Conservation (phyloP, 2,888 invertebrate genomes). For the Drosophila dives region DNA sequence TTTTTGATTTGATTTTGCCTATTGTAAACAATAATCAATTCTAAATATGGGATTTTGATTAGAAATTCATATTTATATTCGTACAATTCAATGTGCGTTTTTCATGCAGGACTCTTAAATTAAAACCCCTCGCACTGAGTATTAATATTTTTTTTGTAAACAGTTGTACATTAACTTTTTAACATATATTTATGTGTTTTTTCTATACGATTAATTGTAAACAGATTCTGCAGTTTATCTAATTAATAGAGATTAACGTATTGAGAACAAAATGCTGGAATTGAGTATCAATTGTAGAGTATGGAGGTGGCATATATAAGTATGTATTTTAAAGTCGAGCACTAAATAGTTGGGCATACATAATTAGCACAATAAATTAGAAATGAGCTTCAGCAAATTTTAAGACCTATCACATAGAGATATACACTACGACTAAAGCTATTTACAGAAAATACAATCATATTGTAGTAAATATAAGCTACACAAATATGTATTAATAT, state of each 20-base stretch:
- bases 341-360: conserved; percentile 21
- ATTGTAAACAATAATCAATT: conserved; percentile 21
- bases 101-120: neutral
- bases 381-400: conserved; percentile 66
- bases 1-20: conserved; percentile 20
- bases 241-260: conserved; percentile 16
- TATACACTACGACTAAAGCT: conserved; percentile 60
- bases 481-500: neutral
- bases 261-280: conserved; percentile 6
- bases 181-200: conserved; percentile 26
- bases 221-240: conserved; percentile 16
- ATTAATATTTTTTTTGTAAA: conserved; percentile 7
- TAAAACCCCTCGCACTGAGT: conserved; percentile 13
- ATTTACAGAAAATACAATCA: conserved; percentile 64
- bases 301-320: conserved; percentile 20
- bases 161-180: conserved; percentile 19
- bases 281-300: conserved; percentile 5
- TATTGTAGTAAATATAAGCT: conserved; percentile 32
- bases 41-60: conserved; percentile 13
- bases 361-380: conserved; percentile 46
- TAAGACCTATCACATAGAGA: conserved; percentile 75
- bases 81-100: neutral
- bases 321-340: conserved; percentile 26
- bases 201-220: conserved; percentile 28
- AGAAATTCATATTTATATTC: conserved; percentile 8